Percentiles rank a stretch among this genome's conserved stretches.
Conservation (phyloP, 2,888 invertebrate genomes). For the Erebia epiphron region DNA sequence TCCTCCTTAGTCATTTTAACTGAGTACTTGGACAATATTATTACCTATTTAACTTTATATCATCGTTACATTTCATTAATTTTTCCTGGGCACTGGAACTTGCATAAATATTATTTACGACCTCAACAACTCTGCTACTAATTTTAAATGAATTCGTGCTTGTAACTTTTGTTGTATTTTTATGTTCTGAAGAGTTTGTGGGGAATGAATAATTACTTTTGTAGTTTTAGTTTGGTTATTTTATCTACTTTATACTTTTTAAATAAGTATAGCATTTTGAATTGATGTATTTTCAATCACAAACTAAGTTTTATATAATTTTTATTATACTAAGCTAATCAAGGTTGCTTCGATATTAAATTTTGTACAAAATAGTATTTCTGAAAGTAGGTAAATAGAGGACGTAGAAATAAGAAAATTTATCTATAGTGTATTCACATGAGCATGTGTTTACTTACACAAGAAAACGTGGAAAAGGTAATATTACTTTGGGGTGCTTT, state of each 20-base stretch:
- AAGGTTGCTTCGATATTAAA: too few relatives aligned
- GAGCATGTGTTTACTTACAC: background rate
- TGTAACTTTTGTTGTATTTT: constrained; percentile 17
- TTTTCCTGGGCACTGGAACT: constrained; percentile 44
- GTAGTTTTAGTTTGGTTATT: background rate
- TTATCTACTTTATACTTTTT: background rate
- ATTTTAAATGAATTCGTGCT: constrained; percentile 41
- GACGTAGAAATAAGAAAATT: background rate
- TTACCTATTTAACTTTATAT: constrained; percentile 54
- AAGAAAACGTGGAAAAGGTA: background rate
- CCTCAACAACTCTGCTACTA: constrained; percentile 55
- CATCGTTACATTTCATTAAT: constrained; percentile 45
- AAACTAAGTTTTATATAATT: too few relatives aligned
- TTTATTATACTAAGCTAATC: too few relatives aligned
- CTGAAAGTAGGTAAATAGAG: background rate
- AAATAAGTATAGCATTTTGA: too few relatives aligned
- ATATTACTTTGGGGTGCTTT: constrained; percentile 9
- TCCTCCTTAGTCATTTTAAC: background rate
- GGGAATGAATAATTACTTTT: constrained; percentile 22
- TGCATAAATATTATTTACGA: constrained; percentile 61
- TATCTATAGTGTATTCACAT: background rate
- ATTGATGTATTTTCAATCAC: too few relatives aligned
- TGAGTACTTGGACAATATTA: constrained; percentile 31
- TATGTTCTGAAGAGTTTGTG: constrained; percentile 3
- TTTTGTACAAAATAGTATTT: too few relatives aligned